Base-by-base conservation (phyloP, 1,140 invertebrate species). In the Subanguina moxae region DNA sequence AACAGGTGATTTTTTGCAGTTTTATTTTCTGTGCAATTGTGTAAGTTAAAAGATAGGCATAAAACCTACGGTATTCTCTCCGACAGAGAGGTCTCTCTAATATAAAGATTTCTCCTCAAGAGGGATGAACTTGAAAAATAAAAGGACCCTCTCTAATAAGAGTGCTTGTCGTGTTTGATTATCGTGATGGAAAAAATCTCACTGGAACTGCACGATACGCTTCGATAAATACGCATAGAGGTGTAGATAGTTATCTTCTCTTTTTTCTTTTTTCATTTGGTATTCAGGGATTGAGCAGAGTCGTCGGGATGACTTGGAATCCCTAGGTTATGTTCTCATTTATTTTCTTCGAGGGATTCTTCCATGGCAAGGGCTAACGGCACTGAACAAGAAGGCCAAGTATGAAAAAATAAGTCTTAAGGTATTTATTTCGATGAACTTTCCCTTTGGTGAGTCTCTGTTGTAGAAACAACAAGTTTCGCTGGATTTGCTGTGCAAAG, bases 401-500 rank as follows among this genome's bases (percentile, higher is more conserved):
- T 94, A 95, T n/a, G n/a, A n/a, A n/a, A n/a, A n/a, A n/a, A 95
- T 95, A 80, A 93, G 91, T 84, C 92, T 94, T 84, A 94, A 94
- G 74, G 75, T 74, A 45, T 45, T 45, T 45, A n/a, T 45, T 13
- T 45, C n/a, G 11, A 45, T 45, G 43, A 45, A 45, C 43, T 45
- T 45, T 45, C 43, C n/a, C 43, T 13, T 45, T 13, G 43, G 43
- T n/a, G 43, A 45, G 11, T 45, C 43, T 17, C 28, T 61, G 72
- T 74, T 75, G 13, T 21, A 76, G 85, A 95, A 94, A 85, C 94
- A 94, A 92, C 92, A 91, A 28, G 94, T 92, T 15, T 90, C 92
- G 38, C 90, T 94, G 65, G 92, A 94, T 87, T 88, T 91, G 72
- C 86, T 94, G 66, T 94, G 92, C 87, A 94, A 91, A 89, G 91